These are phyloP conservation scores for Emydoidea blandingii DNA, from an alignment of 2,797 vertebrate genomes.

Conservation along the genomic window DNA sequence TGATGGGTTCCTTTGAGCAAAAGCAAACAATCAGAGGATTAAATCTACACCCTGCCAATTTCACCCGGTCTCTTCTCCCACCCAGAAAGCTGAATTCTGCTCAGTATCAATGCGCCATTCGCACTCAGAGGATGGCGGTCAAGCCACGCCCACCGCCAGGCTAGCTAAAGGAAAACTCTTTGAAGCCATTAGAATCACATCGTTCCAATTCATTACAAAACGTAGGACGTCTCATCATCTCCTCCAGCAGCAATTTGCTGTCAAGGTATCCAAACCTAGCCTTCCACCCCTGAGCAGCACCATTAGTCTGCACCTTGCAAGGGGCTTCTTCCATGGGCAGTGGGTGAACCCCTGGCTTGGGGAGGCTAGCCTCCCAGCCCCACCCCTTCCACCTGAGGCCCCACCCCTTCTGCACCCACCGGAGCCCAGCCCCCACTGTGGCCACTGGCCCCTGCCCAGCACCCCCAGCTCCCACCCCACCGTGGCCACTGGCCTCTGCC, in stretches of 20 bases:
- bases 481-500: too few relatives aligned
- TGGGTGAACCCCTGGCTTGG: too few relatives aligned
- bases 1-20: neutral
- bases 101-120: neutral
- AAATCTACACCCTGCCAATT: neutral
- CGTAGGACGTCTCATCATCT: neutral
- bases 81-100: neutral
- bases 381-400: too few relatives aligned
- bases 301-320: neutral
- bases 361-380: too few relatives aligned
- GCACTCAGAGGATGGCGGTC: conserved; percentile 35
- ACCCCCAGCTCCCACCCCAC: too few relatives aligned
- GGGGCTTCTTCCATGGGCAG: too few relatives aligned
- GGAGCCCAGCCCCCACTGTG: too few relatives aligned
- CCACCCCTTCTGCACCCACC: too few relatives aligned
- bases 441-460: too few relatives aligned
- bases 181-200: conserved; percentile 45
- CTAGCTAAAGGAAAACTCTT: neutral
- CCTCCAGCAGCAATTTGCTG: neutral
- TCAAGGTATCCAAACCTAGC: conserved; percentile 20
- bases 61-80: neutral
- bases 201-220: conserved; percentile 19
- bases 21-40: neutral
- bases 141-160: neutral
- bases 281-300: neutral